A percentile compares a stretch with the other conserved stretches of the same genome.
Evolutionary conservation across 2,888 invertebrate genomes (phyloP).

Genomic region (Drosophila ezoana): DNA sequence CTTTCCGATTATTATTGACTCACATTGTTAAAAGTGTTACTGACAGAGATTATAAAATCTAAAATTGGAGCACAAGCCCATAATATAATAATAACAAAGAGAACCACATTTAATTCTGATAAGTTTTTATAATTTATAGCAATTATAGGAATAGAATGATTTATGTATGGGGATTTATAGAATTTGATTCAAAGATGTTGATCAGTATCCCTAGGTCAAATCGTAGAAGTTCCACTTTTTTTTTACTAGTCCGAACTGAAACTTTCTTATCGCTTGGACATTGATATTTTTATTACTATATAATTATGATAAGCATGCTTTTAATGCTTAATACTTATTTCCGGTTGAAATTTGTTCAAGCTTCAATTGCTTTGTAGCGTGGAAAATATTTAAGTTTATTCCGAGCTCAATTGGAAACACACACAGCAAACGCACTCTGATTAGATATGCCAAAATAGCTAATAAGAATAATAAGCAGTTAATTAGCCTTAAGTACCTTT

Average conservation of each 20-base stretch:
- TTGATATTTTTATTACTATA: constrained; percentile 18
- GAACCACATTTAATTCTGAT: background rate
- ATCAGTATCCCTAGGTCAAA: background rate
- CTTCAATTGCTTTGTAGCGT: constrained; percentile 5
- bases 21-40: background rate
- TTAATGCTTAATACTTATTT: constrained; percentile 5
- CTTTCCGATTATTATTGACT: background rate
- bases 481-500: constrained; percentile 25
- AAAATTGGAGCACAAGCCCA: background rate
- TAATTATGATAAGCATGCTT: constrained; percentile 14
- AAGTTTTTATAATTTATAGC: background rate
- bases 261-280: constrained; percentile 26
- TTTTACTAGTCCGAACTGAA: constrained; percentile 1
- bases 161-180: background rate
- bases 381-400: constrained; percentile 33
- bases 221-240: background rate
- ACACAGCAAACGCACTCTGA: constrained; percentile 26
- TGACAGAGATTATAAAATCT: background rate
- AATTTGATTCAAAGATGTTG: background rate
- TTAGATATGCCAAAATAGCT: constrained; percentile 40
- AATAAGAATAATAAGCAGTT: constrained; percentile 20
- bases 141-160: background rate
- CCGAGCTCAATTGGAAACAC: constrained; percentile 18
- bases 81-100: background rate
- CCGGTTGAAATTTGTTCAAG: constrained; percentile 10